phyloP scores from a whole-genome alignment of 2,888 invertebrate genomes.

The Nemapogon koenigi region DNA sequence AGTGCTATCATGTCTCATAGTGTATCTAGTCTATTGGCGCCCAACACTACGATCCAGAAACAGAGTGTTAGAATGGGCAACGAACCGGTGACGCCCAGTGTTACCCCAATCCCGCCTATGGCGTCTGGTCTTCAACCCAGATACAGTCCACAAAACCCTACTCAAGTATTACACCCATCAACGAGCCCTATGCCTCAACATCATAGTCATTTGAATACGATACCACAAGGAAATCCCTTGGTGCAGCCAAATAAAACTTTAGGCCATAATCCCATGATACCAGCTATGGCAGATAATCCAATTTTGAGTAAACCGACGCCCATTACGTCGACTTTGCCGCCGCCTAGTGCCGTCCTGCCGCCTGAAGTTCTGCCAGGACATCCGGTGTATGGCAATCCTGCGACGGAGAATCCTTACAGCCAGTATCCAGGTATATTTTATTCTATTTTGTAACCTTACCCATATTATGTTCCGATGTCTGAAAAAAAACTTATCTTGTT shows the following conservation, averaged over 20 bases:
- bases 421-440: slow-evolving; percentile 49
- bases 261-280: too few relatives aligned
- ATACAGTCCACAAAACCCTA: background rate
- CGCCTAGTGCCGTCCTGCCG: slow-evolving; percentile 18
- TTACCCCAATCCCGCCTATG: slow-evolving; percentile 23
- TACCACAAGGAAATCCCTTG: background rate
- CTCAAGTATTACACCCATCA: background rate
- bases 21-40: slow-evolving; percentile 45
- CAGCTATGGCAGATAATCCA: background rate
- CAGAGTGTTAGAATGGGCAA: slow-evolving; percentile 20
- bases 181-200: background rate
- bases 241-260: background rate
- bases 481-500: too few relatives aligned
- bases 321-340: slow-evolving; percentile 9
- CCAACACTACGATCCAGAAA: slow-evolving; percentile 21
- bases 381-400: slow-evolving; percentile 23
- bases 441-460: too few relatives aligned
- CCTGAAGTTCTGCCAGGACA: slow-evolving; percentile 17
- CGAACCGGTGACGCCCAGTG: slow-evolving; percentile 15
- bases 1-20: slow-evolving; percentile 43
- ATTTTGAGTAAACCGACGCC: background rate
- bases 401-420: slow-evolving; percentile 39
- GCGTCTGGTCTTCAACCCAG: slow-evolving; percentile 16
- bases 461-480: too few relatives aligned
- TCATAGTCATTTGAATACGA: background rate